phyloP scores from a whole-genome alignment of 2,113 vertebrate species.

The Orycteropus afer region DNA sequence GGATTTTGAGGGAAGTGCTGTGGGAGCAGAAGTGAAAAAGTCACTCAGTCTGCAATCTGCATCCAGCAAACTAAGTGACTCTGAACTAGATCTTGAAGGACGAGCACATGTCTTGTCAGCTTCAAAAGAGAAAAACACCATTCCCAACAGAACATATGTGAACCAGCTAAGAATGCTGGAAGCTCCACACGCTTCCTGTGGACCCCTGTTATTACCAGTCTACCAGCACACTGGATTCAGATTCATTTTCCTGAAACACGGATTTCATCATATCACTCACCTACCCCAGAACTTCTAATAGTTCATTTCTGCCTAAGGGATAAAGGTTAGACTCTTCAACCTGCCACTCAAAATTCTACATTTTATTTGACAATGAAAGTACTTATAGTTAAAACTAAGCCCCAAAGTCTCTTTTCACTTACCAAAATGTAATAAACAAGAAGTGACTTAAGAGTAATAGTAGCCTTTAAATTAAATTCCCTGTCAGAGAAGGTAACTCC shows the following conservation, averaged over 20 bases:
- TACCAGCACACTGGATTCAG: background rate
- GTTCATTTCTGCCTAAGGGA: background rate
- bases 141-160: background rate
- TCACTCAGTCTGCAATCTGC: background rate
- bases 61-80: background rate
- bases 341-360: background rate
- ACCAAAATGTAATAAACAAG: slow-evolving; percentile 33
- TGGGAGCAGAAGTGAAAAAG: slow-evolving; percentile 4
- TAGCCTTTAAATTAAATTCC: slow-evolving; percentile 42
- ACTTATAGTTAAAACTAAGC: background rate
- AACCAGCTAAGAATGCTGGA: background rate
- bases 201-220: background rate
- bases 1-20: slow-evolving; percentile 26
- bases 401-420: background rate
- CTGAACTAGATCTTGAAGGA: slow-evolving; percentile 3
- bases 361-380: slow-evolving; percentile 45
- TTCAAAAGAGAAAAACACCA: background rate
- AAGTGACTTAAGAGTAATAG: slow-evolving; percentile 45
- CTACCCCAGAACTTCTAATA: background rate
- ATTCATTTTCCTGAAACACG: slow-evolving; percentile 30
- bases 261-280: background rate
- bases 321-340: slow-evolving; percentile 33
- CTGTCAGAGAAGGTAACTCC: background rate
- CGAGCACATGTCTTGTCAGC: background rate
- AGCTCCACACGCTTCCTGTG: background rate